These are phyloP conservation scores for Polypterus bichir DNA, from an alignment of 2,113 vertebrate genomes.

Conservation along the genomic window DNA sequence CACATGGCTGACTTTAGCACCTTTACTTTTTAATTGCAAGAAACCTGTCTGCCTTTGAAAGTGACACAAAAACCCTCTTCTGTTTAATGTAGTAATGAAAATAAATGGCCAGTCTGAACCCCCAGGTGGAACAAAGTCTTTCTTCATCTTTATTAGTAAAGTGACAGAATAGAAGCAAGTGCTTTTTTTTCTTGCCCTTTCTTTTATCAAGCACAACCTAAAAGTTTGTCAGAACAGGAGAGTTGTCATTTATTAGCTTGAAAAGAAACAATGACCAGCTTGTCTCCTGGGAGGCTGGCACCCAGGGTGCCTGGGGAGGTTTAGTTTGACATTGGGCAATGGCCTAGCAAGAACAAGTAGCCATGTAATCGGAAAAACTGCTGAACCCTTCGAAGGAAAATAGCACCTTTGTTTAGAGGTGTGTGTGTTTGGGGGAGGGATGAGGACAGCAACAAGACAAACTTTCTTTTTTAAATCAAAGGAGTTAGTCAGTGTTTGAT, in stretches of 20 bases:
- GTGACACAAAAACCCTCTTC: no score
- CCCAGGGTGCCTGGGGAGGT: constrained; percentile 32
- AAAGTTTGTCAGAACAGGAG: constrained; percentile 48
- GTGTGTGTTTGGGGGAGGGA: constrained; percentile 44
- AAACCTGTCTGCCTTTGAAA: no score
- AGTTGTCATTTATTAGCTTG: constrained; percentile 59
- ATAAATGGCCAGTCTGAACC: no score
- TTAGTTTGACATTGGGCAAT: constrained; percentile 54
- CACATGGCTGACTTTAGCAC: no score
- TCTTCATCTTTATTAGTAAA: no score
- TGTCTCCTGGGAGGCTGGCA: constrained; percentile 48
- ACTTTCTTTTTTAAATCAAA: no score
- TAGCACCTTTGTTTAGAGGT: constrained; percentile 63
- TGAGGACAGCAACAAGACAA: constrained; percentile 22
- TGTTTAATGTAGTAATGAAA: no score
- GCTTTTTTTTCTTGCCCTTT: neutral
- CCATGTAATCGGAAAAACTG: constrained; percentile 60
- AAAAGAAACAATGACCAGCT: constrained; percentile 56
- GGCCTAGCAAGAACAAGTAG: constrained; percentile 59
- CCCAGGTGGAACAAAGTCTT: no score
- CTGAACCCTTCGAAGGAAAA: constrained; percentile 65
- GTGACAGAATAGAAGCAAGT: constrained; percentile 8
- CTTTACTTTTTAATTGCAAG: no score
- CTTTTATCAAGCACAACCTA: constrained; percentile 34
- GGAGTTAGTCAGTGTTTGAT: no score